Conservation (phyloP, 92 coral and sea anemone species). For the Bergia puertoricense region DNA sequence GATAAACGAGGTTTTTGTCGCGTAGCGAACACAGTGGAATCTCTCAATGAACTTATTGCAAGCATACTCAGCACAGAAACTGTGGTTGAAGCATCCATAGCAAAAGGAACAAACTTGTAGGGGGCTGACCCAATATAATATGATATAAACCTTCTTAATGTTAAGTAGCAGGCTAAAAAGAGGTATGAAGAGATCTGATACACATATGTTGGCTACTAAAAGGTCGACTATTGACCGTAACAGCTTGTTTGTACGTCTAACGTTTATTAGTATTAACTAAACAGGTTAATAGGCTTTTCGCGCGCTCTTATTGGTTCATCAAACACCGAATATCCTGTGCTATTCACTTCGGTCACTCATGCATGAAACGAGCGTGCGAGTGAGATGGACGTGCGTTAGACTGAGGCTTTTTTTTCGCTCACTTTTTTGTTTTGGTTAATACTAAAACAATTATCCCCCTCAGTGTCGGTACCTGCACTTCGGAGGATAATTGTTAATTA, state of each 20-base stretch:
- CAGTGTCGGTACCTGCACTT: too few species aligned
- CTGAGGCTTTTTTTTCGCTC: too few species aligned
- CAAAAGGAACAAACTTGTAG: background rate
- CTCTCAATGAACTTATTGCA: background rate
- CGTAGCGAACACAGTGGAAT: background rate
- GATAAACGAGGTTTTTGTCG: background rate
- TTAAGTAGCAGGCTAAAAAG: background rate
- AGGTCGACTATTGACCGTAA: background rate
- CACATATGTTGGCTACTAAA: background rate
- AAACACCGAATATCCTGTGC: too few species aligned
- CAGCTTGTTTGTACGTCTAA: background rate
- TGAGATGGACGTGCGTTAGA: too few species aligned
- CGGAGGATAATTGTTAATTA: too few species aligned
- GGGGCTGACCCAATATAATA: background rate
- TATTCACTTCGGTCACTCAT: too few species aligned
- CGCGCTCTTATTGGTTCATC: too few species aligned
- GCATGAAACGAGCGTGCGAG: too few species aligned
- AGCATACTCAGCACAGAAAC: background rate
- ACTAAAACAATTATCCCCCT: too few species aligned
- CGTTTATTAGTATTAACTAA: too few species aligned
- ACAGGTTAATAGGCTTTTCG: too few species aligned
- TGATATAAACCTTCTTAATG: background rate
- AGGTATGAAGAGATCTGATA: background rate
- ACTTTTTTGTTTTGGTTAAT: too few species aligned
- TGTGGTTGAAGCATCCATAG: background rate